These are phyloP conservation scores for Pollenia griseotomentosa DNA, from an alignment of 2,888 invertebrate species.

Conservation along the genomic window DNA sequence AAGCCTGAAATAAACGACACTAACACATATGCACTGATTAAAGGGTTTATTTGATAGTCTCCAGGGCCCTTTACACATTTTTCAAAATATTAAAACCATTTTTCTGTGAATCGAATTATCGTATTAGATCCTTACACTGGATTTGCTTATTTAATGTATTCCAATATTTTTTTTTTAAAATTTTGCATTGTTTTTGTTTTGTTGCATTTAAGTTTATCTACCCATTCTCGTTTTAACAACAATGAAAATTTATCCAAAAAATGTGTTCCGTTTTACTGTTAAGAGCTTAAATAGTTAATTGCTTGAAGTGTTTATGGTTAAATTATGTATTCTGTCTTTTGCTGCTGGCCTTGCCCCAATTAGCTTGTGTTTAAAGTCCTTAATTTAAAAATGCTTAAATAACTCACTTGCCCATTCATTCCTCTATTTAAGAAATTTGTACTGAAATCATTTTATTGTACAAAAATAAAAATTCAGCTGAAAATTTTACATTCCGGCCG, in stretches of 20 bases:
- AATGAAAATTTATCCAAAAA: not conserved
- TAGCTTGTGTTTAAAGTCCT: slow-evolving; percentile 49
- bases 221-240: slow-evolving; percentile 25
- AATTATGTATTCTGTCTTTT: slow-evolving; percentile 16
- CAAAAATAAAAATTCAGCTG: not conserved
- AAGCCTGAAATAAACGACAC: too few relatives aligned
- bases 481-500: not conserved
- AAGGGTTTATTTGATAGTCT: too few relatives aligned
- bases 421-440: slow-evolving; percentile 18
- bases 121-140: too few relatives aligned
- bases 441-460: slow-evolving; percentile 26
- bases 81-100: too few relatives aligned
- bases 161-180: slow-evolving; percentile 58
- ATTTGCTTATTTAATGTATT: slow-evolving; percentile 66
- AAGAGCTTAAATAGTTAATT: slow-evolving; percentile 32
- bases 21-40: too few relatives aligned
- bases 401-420: slow-evolving; percentile 57
- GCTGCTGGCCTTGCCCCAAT: not conserved
- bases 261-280: slow-evolving; percentile 15
- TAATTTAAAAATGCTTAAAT: slow-evolving; percentile 43
- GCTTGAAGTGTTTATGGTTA: slow-evolving; percentile 44
- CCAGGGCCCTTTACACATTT: too few relatives aligned
- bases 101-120: too few relatives aligned
- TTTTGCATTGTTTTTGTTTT: slow-evolving; percentile 43
- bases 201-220: slow-evolving; percentile 22